Evolutionary conservation across 2,797 vertebrate genomes (phyloP).

Genomic region (Girardinus metallicus): DNA sequence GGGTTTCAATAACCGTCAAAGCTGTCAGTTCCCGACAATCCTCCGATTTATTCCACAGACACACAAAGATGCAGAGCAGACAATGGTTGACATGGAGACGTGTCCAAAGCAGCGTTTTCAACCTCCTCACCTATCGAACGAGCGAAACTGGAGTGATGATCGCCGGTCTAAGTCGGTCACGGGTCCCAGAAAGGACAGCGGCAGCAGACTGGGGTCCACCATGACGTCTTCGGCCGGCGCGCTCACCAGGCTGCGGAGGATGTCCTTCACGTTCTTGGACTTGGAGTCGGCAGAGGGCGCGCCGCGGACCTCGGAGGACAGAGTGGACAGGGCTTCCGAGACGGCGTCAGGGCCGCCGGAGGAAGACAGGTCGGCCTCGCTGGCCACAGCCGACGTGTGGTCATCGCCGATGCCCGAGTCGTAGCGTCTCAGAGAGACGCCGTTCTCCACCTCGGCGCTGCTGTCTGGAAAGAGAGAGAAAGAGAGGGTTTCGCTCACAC

Average conservation of each 20-base stretch:
- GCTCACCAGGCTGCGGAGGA: conserved; percentile 94
- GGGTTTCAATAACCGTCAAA: conserved; percentile 45
- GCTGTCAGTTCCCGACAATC: conserved; percentile 33
- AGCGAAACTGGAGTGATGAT: conserved; percentile 86
- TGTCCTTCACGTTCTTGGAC: conserved; percentile 95
- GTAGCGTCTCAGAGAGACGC: conserved; percentile 77
- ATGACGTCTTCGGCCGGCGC: conserved; percentile 84
- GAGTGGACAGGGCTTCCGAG: conserved; percentile 90
- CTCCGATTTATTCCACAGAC: conserved; percentile 9
- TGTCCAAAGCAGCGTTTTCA: not conserved
- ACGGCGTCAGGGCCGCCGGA: conserved; percentile 87
- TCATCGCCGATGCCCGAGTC: conserved; percentile 89
- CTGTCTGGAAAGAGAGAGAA: conserved; percentile 44
- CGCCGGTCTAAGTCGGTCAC: conserved; percentile 82
- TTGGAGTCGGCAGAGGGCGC: conserved; percentile 75
- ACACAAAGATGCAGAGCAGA: not conserved
- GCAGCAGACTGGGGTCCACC: conserved; percentile 86
- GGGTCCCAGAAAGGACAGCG: conserved; percentile 86
- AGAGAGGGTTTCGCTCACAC: not conserved
- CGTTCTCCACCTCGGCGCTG: conserved; percentile 77
- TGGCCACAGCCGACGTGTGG: conserved; percentile 67
- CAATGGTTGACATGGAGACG: not conserved
- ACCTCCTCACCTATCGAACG: conserved; percentile 92
- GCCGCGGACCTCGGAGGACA: conserved; percentile 90
- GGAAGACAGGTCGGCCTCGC: conserved; percentile 53